These are phyloP conservation scores for Helicolenus hilgendorfi DNA, from an alignment of 2,797 vertebrate species.

Conservation along the genomic window DNA sequence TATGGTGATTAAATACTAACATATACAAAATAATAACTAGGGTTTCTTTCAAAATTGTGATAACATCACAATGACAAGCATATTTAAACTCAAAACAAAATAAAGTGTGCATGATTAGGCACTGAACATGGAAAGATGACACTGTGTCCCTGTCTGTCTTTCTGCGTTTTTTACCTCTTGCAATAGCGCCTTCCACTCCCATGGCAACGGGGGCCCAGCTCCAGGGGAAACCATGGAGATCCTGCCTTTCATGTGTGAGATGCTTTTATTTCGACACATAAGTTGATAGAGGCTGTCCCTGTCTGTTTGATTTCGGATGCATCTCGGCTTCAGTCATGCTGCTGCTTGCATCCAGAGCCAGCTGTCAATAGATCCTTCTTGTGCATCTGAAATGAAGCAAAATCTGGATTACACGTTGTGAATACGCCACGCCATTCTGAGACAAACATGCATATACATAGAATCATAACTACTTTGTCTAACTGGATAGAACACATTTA, in stretches of 20 bases:
- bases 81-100: background rate
- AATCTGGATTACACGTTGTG: background rate
- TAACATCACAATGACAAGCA: background rate
- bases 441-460: background rate
- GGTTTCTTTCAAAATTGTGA: background rate
- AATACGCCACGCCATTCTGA: background rate
- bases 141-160: constrained; percentile 49
- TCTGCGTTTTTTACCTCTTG: constrained; percentile 52
- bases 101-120: constrained; percentile 10
- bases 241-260: constrained; percentile 88
- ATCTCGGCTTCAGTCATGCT: constrained; percentile 54
- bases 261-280: constrained; percentile 87
- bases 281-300: constrained; percentile 68
- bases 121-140: constrained; percentile 47
- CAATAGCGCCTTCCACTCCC: constrained; percentile 78
- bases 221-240: constrained; percentile 89
- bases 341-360: constrained; percentile 43
- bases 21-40: background rate
- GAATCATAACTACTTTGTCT: background rate
- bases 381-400: constrained; percentile 48
- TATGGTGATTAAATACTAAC: background rate
- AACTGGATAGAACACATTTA: background rate
- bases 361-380: constrained; percentile 47
- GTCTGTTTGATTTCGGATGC: constrained; percentile 72
- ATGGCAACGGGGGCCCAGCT: constrained; percentile 87